These are phyloP conservation scores for Nyctereutes procyonoides DNA, from an alignment of 2,113 vertebrate species.

Conservation along the genomic window DNA sequence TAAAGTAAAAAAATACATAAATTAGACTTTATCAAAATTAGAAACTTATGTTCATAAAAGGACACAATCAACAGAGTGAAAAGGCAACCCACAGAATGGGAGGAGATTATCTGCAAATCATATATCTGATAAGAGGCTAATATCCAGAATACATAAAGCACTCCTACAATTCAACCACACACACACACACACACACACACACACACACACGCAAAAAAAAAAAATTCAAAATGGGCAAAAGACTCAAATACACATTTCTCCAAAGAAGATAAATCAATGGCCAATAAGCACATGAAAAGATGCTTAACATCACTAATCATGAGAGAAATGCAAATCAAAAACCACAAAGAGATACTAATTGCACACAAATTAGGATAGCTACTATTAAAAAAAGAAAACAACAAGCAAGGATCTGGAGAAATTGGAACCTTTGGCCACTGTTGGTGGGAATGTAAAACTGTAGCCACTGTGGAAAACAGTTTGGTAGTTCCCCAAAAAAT, in stretches of 20 bases:
- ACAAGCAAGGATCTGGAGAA: neutral
- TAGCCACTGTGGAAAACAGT: neutral
- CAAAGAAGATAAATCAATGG: neutral
- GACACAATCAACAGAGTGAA: neutral
- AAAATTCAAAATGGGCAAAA: neutral
- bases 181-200: neutral
- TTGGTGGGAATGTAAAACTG: neutral
- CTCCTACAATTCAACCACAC: neutral
- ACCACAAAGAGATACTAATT: neutral
- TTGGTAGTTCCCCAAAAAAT: neutral
- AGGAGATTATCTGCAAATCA: neutral
- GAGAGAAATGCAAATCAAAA: slow-evolving; percentile 29
- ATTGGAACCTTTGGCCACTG: neutral
- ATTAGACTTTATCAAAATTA: slow-evolving; percentile 17
- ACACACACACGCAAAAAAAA: neutral
- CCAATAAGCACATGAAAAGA: slow-evolving; percentile 27
- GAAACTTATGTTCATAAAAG: neutral
- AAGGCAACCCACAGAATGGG: neutral
- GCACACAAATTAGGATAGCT: neutral
- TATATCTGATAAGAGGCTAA: neutral
- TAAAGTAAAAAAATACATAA: neutral
- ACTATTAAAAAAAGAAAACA: neutral
- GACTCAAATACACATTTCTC: neutral
- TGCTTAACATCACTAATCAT: neutral
- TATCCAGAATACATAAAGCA: neutral